Evolutionary conservation across 53 echinoderm and acorn worm genomes (phyloP).

Genomic region (Actinopyga echinites): DNA sequence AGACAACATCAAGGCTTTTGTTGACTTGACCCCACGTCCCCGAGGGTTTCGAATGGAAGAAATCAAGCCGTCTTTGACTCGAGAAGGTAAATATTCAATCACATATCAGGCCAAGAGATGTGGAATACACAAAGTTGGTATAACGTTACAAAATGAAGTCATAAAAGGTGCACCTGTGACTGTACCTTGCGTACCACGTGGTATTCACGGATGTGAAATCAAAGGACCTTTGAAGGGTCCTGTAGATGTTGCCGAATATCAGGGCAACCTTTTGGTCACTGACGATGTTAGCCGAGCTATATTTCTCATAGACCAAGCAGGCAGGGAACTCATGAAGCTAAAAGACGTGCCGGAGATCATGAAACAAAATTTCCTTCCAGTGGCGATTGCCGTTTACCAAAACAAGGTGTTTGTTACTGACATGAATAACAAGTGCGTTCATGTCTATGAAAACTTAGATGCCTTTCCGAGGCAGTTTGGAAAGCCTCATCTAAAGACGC

Average conservation of each 20-base stretch:
- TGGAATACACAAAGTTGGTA: background rate
- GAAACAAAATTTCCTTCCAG: too few relatives aligned
- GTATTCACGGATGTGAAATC: background rate
- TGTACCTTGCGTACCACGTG: background rate
- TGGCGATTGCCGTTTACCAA: too few relatives aligned
- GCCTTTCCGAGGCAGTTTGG: too few relatives aligned
- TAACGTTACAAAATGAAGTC: background rate
- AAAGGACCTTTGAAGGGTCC: background rate
- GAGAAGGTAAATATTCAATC: background rate
- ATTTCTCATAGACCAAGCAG: background rate
- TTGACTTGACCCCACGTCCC: too few relatives aligned
- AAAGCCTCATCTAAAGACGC: too few relatives aligned
- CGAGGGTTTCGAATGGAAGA: too few relatives aligned
- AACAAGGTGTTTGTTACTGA: too few relatives aligned
- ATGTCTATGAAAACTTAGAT: too few relatives aligned
- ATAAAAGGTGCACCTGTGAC: background rate
- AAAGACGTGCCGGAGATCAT: too few relatives aligned
- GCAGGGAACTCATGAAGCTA: background rate
- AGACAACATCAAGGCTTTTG: too few relatives aligned
- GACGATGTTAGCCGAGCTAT: background rate
- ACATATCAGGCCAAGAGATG: background rate
- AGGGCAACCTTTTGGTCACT: background rate
- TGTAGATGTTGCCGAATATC: background rate
- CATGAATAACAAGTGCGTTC: too few relatives aligned
- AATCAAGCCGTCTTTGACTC: background rate